Conservation (phyloP, 30 jellyfish, hydroid and myxozoan species). For the Cassiopea xamachana region DNA sequence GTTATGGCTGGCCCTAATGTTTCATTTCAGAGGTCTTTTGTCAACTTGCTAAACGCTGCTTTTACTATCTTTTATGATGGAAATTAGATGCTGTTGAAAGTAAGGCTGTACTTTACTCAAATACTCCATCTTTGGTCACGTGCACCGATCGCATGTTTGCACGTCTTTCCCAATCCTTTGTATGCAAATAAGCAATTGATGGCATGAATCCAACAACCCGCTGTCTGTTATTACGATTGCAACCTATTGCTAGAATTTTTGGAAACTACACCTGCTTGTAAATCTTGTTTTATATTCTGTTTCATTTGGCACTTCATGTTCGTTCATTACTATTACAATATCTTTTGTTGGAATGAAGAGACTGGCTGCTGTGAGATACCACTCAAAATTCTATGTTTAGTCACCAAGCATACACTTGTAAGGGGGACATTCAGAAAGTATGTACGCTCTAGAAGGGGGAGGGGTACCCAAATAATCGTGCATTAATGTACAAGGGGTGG, state of each 20-base stretch:
- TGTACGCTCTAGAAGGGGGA: too few species aligned
- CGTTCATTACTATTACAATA: background rate
- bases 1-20: background rate
- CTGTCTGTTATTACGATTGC: constrained; percentile 24
- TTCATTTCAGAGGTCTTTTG: constrained; percentile 15
- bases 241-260: background rate
- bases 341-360: too few species aligned
- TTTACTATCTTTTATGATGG: constrained; percentile 16
- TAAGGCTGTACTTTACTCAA: constrained; percentile 14
- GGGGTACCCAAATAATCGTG: too few species aligned
- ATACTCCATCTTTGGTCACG: constrained; percentile 26
- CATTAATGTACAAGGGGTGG: too few species aligned
- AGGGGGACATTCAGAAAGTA: too few species aligned
- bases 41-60: background rate
- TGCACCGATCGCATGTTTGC: constrained; percentile 2
- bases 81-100: constrained; percentile 11
- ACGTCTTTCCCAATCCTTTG: constrained; percentile 41
- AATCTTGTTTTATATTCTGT: too few species aligned
- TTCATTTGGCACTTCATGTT: background rate
- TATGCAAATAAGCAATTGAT: constrained; percentile 34
- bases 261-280: background rate
- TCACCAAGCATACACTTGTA: too few species aligned
- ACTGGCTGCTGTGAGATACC: too few species aligned
- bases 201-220: constrained; percentile 53
- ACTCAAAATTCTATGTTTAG: too few species aligned